A percentile compares a stretch with the other conserved stretches of the same genome.
Conservation (phyloP, 1,140 invertebrate genomes). For the Lithobius niger region DNA sequence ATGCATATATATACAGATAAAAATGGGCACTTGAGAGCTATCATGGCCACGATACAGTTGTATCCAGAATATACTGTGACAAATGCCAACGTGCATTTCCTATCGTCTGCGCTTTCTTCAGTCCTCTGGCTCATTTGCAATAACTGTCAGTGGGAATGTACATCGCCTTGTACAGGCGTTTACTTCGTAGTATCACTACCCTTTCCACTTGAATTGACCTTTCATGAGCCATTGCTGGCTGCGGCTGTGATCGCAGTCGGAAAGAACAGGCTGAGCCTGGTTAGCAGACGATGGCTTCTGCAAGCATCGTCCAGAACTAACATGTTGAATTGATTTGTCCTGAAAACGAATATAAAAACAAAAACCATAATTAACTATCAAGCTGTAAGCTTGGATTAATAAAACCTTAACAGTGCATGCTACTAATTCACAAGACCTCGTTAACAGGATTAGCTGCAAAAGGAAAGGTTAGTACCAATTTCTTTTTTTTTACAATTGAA, state of each 20-base stretch:
- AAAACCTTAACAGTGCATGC: neutral
- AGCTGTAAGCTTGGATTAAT: neutral
- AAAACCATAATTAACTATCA: conserved; percentile 4
- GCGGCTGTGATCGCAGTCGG: conserved; percentile 52
- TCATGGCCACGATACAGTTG: no score
- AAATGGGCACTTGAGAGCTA: no score
- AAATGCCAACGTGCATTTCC: no score
- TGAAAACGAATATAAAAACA: conserved; percentile 32
- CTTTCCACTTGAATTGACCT: conserved; percentile 88
- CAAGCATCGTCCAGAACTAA: conserved; percentile 81
- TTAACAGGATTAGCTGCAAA: neutral
- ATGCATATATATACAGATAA: no score
- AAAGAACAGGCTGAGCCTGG: conserved; percentile 51
- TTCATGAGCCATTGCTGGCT: conserved; percentile 93
- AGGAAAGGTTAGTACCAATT: neutral
- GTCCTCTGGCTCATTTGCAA: no score
- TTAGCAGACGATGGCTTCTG: conserved; percentile 54
- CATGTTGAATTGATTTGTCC: conserved; percentile 75
- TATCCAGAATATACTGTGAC: no score
- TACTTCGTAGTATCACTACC: no score
- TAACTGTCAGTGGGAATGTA: no score
- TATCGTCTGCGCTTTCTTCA: no score
- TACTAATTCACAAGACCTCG: neutral
- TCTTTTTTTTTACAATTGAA: neutral
- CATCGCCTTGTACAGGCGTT: no score